Base-by-base conservation (phyloP, 2,888 invertebrate genomes). In the Nematopogon swammerdamellus region DNA sequence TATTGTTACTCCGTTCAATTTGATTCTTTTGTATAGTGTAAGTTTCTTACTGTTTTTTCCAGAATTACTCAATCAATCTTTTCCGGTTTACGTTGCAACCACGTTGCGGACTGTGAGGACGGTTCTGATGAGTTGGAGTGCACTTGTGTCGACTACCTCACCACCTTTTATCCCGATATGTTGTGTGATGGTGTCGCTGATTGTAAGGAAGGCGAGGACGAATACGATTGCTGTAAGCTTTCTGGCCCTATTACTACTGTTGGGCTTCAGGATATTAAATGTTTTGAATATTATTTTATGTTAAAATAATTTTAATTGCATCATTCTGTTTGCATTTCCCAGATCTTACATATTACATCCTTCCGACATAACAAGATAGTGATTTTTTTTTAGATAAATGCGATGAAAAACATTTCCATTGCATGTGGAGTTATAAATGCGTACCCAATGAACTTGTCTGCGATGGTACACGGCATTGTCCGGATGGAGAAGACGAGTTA, bases 121-220 rank as follows among this genome's bases (percentile, higher is more conserved):
- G 89, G 87, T 3, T 87, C 87, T 0, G 93, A 93, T 65, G 93
- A 93, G 69, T 63, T 80, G 4, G 71, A 82, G 52, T 93, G 93
- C 62, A 81, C 80, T 1, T 92, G 92, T 61, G 76, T 71, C n/a
- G 90, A 91, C 60, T 86, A 84, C 59, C 68, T 92, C 44, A 65
- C 66, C 50, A 70, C 73, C 16, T 60, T 67, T 45, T 63, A 77
- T 52, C 76, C 83, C 11, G 67, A 74, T 8, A 77, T 87, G 0
- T 74, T 92, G 53, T 93, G 93, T 64, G 88, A 93, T 66, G 91
- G 89, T 18, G 74, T 83, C 53, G 70, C 83, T 3, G 91, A 93
- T 61, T 92, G 92, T 60, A 70, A 72, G 44, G 91, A 91, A 72
- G 70, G 80, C n/a, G 83, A 85, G 14, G 93, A 93, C 63, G 93